Evolutionary conservation across 1,140 invertebrate genomes (phyloP).

Genomic region (Psilanteris sp.): DNA sequence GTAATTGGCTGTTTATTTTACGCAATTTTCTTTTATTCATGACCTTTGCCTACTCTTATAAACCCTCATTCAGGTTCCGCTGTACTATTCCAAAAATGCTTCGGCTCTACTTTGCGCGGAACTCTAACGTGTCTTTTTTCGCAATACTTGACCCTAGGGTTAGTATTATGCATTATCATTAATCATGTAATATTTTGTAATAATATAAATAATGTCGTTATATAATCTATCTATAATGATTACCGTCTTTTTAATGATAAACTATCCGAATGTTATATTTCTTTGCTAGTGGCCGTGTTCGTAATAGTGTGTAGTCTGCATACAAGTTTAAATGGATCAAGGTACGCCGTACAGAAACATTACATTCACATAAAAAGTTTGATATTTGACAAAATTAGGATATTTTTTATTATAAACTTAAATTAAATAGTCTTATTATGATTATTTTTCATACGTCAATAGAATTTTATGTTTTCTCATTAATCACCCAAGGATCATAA

Average conservation of each 20-base stretch:
- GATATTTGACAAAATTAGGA: slow-evolving; percentile 24
- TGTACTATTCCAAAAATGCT: slow-evolving; percentile 62
- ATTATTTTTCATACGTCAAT: slow-evolving; percentile 11
- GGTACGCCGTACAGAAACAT: slow-evolving; percentile 74
- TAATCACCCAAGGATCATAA: slow-evolving; percentile 28
- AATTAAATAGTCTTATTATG: too few species aligned
- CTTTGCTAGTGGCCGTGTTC: slow-evolving; percentile 75
- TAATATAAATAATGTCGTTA: slow-evolving; percentile 80
- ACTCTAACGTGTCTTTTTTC: slow-evolving; percentile 65
- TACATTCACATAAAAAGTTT: slow-evolving; percentile 47
- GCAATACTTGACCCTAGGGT: slow-evolving; percentile 75
- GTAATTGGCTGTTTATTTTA: slow-evolving; percentile 79
- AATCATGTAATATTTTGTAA: slow-evolving; percentile 78
- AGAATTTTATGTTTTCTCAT: slow-evolving; percentile 10
- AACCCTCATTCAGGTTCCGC: slow-evolving; percentile 54
- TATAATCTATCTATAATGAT: slow-evolving; percentile 79
- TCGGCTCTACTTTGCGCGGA: slow-evolving; percentile 62
- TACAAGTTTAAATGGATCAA: slow-evolving; percentile 74
- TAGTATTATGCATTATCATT: slow-evolving; percentile 75
- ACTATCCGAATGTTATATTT: slow-evolving; percentile 78
- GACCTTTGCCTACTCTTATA: slow-evolving; percentile 40
- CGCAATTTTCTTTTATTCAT: slow-evolving; percentile 47
- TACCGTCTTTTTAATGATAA: slow-evolving; percentile 78
- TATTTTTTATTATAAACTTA: too few species aligned
- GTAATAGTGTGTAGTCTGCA: slow-evolving; percentile 73